Conservation (phyloP, 2,888 invertebrate genomes). For the Coecobrya sp. region DNA sequence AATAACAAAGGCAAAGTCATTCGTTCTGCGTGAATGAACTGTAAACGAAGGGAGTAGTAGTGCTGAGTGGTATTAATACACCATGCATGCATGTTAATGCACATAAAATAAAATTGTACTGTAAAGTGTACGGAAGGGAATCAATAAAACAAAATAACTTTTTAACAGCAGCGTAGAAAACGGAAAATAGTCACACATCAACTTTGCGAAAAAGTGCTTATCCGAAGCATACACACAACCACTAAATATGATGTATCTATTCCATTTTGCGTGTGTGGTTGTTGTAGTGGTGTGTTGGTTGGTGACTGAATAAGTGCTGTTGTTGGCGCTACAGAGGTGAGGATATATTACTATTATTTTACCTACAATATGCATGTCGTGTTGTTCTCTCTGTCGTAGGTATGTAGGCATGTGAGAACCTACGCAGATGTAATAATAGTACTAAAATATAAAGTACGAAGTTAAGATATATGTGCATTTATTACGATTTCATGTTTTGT, state of each 20-base stretch:
- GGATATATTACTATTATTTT: constrained; percentile 41
- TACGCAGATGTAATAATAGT: constrained; percentile 10
- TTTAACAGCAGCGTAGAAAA: constrained; percentile 66
- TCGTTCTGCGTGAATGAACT: constrained; percentile 58
- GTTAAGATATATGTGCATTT: neutral
- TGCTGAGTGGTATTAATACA: neutral
- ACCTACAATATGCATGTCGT: constrained; percentile 58
- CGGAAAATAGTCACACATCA: constrained; percentile 72
- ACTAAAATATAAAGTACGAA: constrained; percentile 23
- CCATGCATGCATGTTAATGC: constrained; percentile 8
- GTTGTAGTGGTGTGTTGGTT: constrained; percentile 1
- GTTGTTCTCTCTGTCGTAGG: constrained; percentile 26
- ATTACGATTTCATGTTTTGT: neutral
- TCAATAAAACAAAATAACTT: constrained; percentile 69
- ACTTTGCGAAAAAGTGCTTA: constrained; percentile 59
- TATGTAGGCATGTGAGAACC: constrained; percentile 7
- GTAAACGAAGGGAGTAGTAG: constrained; percentile 19
- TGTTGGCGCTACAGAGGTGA: constrained; percentile 51
- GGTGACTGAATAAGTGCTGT: constrained; percentile 45
- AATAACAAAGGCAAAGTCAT: constrained; percentile 56
- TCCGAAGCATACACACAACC: constrained; percentile 3
- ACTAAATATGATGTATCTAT: constrained; percentile 39
- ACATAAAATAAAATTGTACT: constrained; percentile 1
- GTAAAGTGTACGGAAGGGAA: constrained; percentile 37
- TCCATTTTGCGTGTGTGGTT: constrained; percentile 54